Conservation (phyloP, 2,888 invertebrate genomes). For the Rutpela maculata region DNA sequence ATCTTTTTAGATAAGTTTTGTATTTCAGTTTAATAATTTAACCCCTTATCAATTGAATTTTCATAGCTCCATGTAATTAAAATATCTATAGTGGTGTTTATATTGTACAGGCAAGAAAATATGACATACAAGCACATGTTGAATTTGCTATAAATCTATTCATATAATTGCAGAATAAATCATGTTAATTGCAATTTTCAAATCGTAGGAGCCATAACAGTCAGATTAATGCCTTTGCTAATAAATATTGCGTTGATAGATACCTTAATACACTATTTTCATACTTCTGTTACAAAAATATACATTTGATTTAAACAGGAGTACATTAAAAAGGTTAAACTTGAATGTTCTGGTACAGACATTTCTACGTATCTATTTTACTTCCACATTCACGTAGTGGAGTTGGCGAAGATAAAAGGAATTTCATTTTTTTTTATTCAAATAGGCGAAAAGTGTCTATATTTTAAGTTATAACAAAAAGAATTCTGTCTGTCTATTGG, state of each 20-base stretch:
- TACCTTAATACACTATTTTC: neutral
- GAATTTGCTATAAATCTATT: neutral
- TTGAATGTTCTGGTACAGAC: neutral
- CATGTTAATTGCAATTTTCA: neutral
- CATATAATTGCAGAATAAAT: neutral
- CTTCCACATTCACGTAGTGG: no score
- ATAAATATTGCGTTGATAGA: slow-evolving; percentile 6
- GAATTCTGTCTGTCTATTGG: no score
- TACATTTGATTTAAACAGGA: neutral
- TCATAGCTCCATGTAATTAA: no score
- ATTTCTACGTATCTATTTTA: no score
- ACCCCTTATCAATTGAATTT: no score
- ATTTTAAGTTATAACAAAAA: no score
- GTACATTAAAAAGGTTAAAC: neutral
- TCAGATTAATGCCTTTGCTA: neutral
- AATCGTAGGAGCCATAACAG: neutral
- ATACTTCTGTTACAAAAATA: neutral
- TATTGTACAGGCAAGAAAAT: neutral
- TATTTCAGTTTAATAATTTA: no score
- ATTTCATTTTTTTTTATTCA: no score
- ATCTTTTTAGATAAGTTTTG: no score
- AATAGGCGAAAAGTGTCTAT: no score
- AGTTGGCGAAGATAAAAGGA: no score
- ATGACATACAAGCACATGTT: neutral
- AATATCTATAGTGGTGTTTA: neutral